Percentiles rank a stretch among this genome's conserved stretches.
These are phyloP conservation scores for Lobophora halterata DNA, from an alignment of 2,888 invertebrate genomes.

Conservation along the genomic window DNA sequence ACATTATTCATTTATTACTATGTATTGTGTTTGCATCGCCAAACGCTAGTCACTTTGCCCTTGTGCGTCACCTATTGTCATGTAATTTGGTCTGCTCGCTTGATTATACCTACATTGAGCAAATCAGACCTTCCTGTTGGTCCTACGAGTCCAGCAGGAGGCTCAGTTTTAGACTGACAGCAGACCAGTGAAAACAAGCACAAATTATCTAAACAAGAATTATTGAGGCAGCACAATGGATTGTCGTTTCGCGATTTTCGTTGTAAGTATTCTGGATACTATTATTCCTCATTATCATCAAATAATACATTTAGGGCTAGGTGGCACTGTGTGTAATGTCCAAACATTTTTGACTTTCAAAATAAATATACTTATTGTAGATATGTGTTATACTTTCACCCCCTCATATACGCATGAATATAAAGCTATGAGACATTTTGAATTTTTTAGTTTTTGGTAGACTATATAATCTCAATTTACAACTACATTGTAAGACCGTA, in stretches of 20 bases:
- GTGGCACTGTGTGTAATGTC: no score
- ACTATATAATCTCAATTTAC: no score
- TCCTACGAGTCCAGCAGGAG: slow-evolving; percentile 55
- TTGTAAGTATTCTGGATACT: slow-evolving; percentile 48
- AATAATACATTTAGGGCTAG: no score
- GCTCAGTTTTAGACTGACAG: slow-evolving; percentile 39
- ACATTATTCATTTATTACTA: no score
- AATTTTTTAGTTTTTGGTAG: background rate
- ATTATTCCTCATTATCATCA: no score
- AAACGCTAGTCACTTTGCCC: slow-evolving; percentile 33
- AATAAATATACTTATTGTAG: no score
- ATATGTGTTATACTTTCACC: no score
- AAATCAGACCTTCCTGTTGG: slow-evolving; percentile 61
- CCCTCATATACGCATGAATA: no score
- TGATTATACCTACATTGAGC: slow-evolving; percentile 54
- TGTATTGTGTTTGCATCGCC: background rate
- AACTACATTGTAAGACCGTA: no score
- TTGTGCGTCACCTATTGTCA: slow-evolving; percentile 48
- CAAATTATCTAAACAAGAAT: slow-evolving; percentile 7
- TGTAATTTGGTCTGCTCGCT: slow-evolving; percentile 41
- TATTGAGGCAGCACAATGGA: slow-evolving; percentile 42
- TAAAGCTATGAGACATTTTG: background rate
- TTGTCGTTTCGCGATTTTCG: slow-evolving; percentile 42
- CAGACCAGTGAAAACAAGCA: slow-evolving; percentile 34
- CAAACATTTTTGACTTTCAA: no score